Conservation (phyloP, 2,797 vertebrate species). For the Melanotaenia boesemani region DNA sequence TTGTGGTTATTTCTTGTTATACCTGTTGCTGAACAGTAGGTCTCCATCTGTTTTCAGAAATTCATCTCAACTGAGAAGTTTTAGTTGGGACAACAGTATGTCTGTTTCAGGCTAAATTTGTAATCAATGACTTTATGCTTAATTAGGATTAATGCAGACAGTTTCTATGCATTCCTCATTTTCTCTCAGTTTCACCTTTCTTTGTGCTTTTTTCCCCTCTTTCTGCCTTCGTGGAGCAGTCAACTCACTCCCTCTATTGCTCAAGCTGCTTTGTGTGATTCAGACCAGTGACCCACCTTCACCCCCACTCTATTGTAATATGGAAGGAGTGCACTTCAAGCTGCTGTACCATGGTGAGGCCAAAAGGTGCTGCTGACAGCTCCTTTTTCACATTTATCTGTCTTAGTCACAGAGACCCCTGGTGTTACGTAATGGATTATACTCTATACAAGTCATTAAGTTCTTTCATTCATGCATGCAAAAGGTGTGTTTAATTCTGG, state of each 20-base stretch:
- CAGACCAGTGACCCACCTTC: conserved; percentile 80
- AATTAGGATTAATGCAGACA: conserved; percentile 33
- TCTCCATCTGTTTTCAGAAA: neutral
- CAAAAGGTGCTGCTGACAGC: conserved; percentile 17
- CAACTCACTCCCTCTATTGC: conserved; percentile 77
- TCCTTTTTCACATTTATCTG: neutral
- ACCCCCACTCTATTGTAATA: conserved; percentile 67
- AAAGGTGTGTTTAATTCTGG: neutral
- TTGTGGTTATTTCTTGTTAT: neutral
- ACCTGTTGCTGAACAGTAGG: neutral
- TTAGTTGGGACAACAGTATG: conserved; percentile 25
- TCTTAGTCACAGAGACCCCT: neutral
- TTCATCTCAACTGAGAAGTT: conserved; percentile 11
- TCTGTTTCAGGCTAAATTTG: conserved; percentile 28
- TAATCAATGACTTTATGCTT: conserved; percentile 45
- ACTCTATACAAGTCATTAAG: neutral
- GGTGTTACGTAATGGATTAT: neutral
- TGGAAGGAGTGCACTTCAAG: conserved; percentile 90
- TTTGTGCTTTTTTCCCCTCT: neutral
- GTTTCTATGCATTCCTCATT: conserved; percentile 7
- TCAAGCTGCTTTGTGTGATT: conserved; percentile 89
- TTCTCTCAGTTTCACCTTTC: conserved; percentile 10
- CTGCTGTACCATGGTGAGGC: conserved; percentile 92
- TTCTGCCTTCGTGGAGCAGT: conserved; percentile 48
- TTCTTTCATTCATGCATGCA: neutral